phyloP scores from a whole-genome alignment of 2,113 vertebrate species.

The Choloepus hoffmanni region DNA sequence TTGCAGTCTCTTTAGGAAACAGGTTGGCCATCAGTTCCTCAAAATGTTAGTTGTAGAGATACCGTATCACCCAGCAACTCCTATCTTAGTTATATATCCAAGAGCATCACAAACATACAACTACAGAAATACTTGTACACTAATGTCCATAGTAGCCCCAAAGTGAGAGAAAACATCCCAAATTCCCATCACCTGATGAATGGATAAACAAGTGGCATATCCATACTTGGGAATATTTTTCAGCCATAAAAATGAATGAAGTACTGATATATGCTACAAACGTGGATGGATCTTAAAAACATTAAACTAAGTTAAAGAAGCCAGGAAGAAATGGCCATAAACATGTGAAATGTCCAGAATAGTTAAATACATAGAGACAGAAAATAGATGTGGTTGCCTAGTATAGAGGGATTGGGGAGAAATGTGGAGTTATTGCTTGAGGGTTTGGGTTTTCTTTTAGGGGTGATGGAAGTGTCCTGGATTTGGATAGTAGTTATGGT shows the following conservation, averaged over 20 bases:
- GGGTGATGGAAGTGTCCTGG: not conserved
- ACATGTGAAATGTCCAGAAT: not conserved
- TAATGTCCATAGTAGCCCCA: too few relatives aligned
- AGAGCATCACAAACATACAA: too few relatives aligned
- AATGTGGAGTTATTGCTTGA: not conserved
- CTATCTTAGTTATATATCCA: not conserved
- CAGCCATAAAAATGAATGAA: not conserved
- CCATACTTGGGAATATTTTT: not conserved
- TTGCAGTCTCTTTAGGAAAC: not conserved
- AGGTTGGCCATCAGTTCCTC: not conserved
- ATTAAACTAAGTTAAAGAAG: not conserved
- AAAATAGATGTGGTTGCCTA: not conserved
- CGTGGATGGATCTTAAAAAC: not conserved
- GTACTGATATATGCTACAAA: not conserved
- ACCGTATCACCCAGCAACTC: not conserved
- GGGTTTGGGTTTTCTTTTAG: not conserved
- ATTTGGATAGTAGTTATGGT: not conserved
- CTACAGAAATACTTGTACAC: too few relatives aligned
- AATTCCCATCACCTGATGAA: not conserved
- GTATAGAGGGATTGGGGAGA: not conserved
- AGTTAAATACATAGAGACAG: not conserved
- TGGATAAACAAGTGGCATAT: not conserved
- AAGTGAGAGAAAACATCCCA: too few relatives aligned
- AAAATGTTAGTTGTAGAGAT: not conserved
- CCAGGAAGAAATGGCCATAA: not conserved